Percentiles rank a stretch among this genome's conserved stretches.
phyloP scores from a whole-genome alignment of 30 jellyfish, hydroid and myxozoan genomes.

The Aurelia coerulea region DNA sequence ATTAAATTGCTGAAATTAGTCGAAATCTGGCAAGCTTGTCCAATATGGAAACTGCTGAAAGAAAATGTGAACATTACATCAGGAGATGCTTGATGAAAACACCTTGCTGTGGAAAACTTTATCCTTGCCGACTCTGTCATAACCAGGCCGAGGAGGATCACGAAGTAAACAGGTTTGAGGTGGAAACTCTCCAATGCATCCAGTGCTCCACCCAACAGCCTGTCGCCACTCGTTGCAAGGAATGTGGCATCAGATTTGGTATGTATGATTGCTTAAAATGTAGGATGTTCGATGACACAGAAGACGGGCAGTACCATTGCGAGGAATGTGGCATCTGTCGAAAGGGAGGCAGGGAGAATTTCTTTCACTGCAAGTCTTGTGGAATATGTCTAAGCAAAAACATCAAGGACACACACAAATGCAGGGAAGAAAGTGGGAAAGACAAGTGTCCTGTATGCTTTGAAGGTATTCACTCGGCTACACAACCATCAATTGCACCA shows the following conservation, averaged over 20 bases:
- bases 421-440: slow-evolving; percentile 81
- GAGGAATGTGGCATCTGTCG: slow-evolving; percentile 93
- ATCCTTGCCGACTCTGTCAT: slow-evolving; percentile 82
- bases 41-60: not conserved
- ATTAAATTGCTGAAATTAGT: too few species aligned
- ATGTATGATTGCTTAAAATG: slow-evolving; percentile 80
- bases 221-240: slow-evolving; percentile 66
- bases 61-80: slow-evolving; percentile 72
- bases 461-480: slow-evolving; percentile 72
- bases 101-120: slow-evolving; percentile 83
- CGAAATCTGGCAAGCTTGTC: too few species aligned
- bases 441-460: slow-evolving; percentile 92
- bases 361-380: slow-evolving; percentile 78
- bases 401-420: slow-evolving; percentile 66
- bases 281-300: slow-evolving; percentile 86
- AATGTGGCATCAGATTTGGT: slow-evolving; percentile 88
- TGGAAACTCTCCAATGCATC: slow-evolving; percentile 52
- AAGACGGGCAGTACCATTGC: slow-evolving; percentile 89
- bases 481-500: slow-evolving; percentile 72
- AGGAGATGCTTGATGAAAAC: slow-evolving; percentile 77
- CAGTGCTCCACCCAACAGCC: slow-evolving; percentile 76
- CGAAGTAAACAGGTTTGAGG: slow-evolving; percentile 70
- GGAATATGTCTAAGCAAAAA: slow-evolving; percentile 66
- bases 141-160: slow-evolving; percentile 61
- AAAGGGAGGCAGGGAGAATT: slow-evolving; percentile 87